Evolutionary conservation across 30 jellyfish, hydroid and myxozoan genomes (phyloP), one percentile per base, ranked within the genome.

Genomic region (Calvadosia cruxmelitensis): DNA sequence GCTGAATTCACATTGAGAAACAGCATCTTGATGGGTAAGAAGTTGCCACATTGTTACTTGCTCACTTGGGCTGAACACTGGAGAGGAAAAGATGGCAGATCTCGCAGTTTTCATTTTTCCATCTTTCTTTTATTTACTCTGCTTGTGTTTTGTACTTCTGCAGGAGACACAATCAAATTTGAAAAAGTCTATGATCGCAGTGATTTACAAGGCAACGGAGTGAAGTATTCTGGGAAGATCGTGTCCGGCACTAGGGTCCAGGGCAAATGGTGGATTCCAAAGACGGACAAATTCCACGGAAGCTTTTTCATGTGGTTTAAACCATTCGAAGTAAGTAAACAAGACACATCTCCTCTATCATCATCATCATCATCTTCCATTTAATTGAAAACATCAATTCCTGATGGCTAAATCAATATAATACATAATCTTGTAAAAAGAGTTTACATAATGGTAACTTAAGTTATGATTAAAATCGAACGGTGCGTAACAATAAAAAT

Each of bases 201-300:
- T 27, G 74, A 66, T 3, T 61, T 71, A 7, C 64, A 73, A 48
- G 81, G 66, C 0, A 27, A 10, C 1, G 7, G 28, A n/a, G 77
- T 91, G 15, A 28, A 36, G 34, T 91, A 91, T 69, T 72, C 92
- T 20, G 99, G 99, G 16, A 91, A 82, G 70, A 72, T 82, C 34
- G 69, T 82, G 20, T 81, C 85, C 27, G 95, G 94, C 0, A 71
- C 99, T 2, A 48, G 81, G 71, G 75, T 91, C 1, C 63, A 63
- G 15, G 99, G 99, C 2, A 74, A 91, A 29, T 91, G 99, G 99
- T 91, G 95, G 94, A 82, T 78, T 52, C 94, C 94, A 31, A 94
- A 93, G 3, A 73, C 78, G 29, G 71, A 78, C 32, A 66, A 90
- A 30, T 57, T 91, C 36, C 83, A 73, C 68, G 99, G 99, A 34